Evolutionary conservation across 2,797 vertebrate species (phyloP).

Genomic region (Furcifer pardalis): DNA sequence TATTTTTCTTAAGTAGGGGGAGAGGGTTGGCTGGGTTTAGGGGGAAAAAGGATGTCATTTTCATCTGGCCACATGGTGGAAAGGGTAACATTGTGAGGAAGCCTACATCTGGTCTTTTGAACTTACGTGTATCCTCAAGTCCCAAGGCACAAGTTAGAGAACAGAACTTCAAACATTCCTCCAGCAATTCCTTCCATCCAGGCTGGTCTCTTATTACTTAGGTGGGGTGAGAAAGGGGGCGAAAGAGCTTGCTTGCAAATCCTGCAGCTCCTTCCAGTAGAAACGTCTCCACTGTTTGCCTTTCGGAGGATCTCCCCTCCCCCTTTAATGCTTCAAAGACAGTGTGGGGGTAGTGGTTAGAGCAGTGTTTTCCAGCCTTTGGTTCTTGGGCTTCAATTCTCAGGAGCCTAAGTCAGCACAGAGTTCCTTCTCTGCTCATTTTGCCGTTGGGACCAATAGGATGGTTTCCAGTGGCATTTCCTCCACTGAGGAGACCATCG

Average conservation of each 20-base stretch:
- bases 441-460: too few relatives aligned
- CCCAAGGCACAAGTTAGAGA: background rate
- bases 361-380: too few relatives aligned
- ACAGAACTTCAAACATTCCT: background rate
- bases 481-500: too few relatives aligned
- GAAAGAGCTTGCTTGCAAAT: background rate
- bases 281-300: too few relatives aligned
- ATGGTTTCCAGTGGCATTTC: too few relatives aligned
- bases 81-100: conserved; percentile 13
- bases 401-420: too few relatives aligned
- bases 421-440: too few relatives aligned
- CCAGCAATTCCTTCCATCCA: background rate
- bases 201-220: background rate
- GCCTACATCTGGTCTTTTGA: background rate
- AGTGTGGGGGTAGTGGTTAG: background rate
- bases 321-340: background rate
- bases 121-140: conserved; percentile 6
- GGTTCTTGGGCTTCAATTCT: too few relatives aligned
- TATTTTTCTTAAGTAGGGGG: conserved; percentile 36
- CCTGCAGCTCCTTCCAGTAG: background rate
- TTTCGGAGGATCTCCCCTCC: background rate
- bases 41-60: conserved; percentile 64
- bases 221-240: too few relatives aligned
- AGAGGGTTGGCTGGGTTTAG: background rate
- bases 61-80: conserved; percentile 63